Percentiles rank a stretch among this genome's conserved stretches.
Evolutionary conservation across 2,888 invertebrate genomes (phyloP).

Genomic region (Torymus aiolomorphi): DNA sequence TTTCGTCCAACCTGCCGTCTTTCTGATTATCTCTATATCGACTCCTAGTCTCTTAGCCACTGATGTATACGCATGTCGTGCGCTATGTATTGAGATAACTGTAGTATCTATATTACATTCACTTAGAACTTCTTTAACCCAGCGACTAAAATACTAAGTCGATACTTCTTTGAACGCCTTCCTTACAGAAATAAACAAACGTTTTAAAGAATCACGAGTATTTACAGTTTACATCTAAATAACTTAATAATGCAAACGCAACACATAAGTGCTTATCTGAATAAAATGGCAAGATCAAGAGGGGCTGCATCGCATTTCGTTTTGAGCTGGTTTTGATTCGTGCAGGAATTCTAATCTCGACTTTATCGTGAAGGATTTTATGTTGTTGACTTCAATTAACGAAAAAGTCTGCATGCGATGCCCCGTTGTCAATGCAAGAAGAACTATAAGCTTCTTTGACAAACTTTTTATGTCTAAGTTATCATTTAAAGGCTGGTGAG

Average conservation of each 20-base stretch:
- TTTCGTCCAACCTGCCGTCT: too few relatives aligned
- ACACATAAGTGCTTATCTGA: slow-evolving; percentile 32
- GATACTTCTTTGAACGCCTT: slow-evolving; percentile 34
- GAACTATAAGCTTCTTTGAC: too few relatives aligned
- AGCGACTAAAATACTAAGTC: slow-evolving; percentile 46
- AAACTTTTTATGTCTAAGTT: too few relatives aligned
- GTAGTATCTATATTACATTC: slow-evolving; percentile 26
- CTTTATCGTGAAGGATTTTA: too few relatives aligned
- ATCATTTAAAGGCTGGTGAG: too few relatives aligned
- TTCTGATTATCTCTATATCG: slow-evolving; percentile 46
- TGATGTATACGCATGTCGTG: slow-evolving; percentile 53
- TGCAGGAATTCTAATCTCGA: too few relatives aligned
- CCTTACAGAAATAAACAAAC: slow-evolving; percentile 46
- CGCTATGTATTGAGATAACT: slow-evolving; percentile 45
- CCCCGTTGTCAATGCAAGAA: too few relatives aligned
- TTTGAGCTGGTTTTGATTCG: too few relatives aligned
- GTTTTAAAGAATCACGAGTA: slow-evolving; percentile 10
- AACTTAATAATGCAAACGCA: slow-evolving; percentile 20
- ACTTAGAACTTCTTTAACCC: slow-evolving; percentile 42
- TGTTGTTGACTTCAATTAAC: too few relatives aligned
- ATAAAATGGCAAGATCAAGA: slow-evolving; percentile 41
- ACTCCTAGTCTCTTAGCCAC: slow-evolving; percentile 44
- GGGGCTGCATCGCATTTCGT: too few relatives aligned
- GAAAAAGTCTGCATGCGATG: too few relatives aligned
- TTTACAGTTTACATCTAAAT: slow-evolving; percentile 35